phyloP scores from a whole-genome alignment of 2,113 vertebrate species.

The Ascaphus truei region DNA sequence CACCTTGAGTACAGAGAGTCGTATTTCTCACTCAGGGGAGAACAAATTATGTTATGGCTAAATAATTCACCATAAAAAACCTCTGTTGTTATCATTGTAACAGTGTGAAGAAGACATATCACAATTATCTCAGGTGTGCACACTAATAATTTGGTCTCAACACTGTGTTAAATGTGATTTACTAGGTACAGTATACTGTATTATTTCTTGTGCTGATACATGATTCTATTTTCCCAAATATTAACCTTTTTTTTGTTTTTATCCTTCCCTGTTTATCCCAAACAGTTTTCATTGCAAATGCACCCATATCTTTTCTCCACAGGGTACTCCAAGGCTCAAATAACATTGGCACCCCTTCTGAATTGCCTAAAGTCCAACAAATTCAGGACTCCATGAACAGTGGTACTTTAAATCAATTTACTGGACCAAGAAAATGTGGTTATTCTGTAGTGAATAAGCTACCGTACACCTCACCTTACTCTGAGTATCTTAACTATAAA shows the following conservation, averaged over 20 bases:
- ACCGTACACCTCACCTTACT: neutral
- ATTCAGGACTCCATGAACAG: conserved; percentile 23
- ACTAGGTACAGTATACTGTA: no score
- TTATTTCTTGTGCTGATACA: neutral
- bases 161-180: no score
- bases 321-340: conserved; percentile 1
- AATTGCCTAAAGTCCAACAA: conserved; percentile 12
- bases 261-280: neutral
- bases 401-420: conserved; percentile 23
- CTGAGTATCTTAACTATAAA: no score
- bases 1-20: conserved; percentile 27
- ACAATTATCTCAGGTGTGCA: neutral
- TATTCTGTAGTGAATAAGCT: neutral
- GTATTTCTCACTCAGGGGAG: conserved; percentile 31
- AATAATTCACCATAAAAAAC: conserved; percentile 38
- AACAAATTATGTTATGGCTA: conserved; percentile 36
- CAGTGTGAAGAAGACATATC: conserved; percentile 5
- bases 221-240: neutral
- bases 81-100: conserved; percentile 23
- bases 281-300: conserved; percentile 22
- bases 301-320: neutral
- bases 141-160: neutral
- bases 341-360: conserved; percentile 9
- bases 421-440: neutral
- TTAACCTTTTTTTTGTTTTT: neutral